phyloP scores from a whole-genome alignment of 2,888 invertebrate genomes.

The Trilocha varians region DNA sequence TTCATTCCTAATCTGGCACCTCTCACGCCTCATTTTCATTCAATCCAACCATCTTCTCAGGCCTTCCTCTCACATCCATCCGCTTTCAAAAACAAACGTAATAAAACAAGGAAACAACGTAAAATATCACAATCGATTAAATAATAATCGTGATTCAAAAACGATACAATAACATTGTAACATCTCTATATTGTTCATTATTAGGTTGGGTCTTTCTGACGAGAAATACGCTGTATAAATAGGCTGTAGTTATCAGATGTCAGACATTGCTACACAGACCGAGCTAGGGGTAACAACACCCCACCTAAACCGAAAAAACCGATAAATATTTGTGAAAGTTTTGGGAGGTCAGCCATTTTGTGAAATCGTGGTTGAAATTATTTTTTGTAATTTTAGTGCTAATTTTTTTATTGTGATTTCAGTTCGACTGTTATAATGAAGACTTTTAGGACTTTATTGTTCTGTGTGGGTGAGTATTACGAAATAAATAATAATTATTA shows the following conservation, averaged over 20 bases:
- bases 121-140: background rate
- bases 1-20: too few relatives aligned
- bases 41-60: too few relatives aligned
- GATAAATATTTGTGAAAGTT: conserved; percentile 51
- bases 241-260: conserved; percentile 31
- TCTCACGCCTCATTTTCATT: too few relatives aligned
- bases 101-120: too few relatives aligned
- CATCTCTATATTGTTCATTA: background rate
- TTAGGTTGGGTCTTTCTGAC: conserved; percentile 11
- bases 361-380: conserved; percentile 8
- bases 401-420: conserved; percentile 36
- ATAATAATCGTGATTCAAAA: background rate
- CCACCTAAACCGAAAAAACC: conserved; percentile 30
- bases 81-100: too few relatives aligned
- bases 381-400: conserved; percentile 11
- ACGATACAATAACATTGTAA: background rate
- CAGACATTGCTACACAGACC: conserved; percentile 56
- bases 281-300: conserved; percentile 48
- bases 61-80: too few relatives aligned
- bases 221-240: conserved; percentile 43
- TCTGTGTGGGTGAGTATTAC: conserved; percentile 51
- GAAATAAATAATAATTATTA: background rate
- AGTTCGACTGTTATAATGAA: conserved; percentile 62
- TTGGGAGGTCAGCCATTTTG: conserved; percentile 45
- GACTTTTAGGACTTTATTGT: conserved; percentile 42